These are phyloP conservation scores for Herminia tarsipennalis DNA, from an alignment of 2,888 invertebrate genomes.

Conservation along the genomic window DNA sequence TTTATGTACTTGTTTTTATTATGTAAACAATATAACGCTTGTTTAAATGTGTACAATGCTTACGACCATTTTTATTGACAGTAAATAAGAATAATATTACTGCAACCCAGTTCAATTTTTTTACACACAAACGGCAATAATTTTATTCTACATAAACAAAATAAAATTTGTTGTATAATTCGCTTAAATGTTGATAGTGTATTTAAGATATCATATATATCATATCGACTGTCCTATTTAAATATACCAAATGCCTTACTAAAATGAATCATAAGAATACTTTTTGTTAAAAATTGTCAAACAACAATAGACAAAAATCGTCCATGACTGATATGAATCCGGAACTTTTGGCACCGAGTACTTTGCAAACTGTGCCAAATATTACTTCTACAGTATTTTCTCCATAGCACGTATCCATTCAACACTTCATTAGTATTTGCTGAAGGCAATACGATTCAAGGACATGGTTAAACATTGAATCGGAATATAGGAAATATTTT, in stretches of 20 bases:
- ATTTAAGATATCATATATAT: background rate
- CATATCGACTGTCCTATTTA: background rate
- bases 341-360: constrained; percentile 38
- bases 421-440: constrained; percentile 26
- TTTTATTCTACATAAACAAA: too few species aligned
- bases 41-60: too few species aligned
- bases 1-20: constrained; percentile 22
- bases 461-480: constrained; percentile 8
- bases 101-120: too few species aligned
- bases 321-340: constrained; percentile 31
- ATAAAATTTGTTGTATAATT: too few species aligned
- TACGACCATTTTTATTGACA: too few species aligned
- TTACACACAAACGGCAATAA: too few species aligned
- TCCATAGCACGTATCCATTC: constrained; percentile 20
- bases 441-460: constrained; percentile 21
- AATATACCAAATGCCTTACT: too few species aligned
- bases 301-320: constrained; percentile 39
- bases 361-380: constrained; percentile 34
- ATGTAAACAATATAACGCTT: constrained; percentile 25
- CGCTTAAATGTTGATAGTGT: too few species aligned
- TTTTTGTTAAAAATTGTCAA: constrained; percentile 24
- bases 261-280: constrained; percentile 15
- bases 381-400: constrained; percentile 24
- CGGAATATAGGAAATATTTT: background rate
- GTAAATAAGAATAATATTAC: too few species aligned